These are phyloP conservation scores for Drosophila rufa DNA, from an alignment of 1,140 invertebrate species.

Conservation along the genomic window DNA sequence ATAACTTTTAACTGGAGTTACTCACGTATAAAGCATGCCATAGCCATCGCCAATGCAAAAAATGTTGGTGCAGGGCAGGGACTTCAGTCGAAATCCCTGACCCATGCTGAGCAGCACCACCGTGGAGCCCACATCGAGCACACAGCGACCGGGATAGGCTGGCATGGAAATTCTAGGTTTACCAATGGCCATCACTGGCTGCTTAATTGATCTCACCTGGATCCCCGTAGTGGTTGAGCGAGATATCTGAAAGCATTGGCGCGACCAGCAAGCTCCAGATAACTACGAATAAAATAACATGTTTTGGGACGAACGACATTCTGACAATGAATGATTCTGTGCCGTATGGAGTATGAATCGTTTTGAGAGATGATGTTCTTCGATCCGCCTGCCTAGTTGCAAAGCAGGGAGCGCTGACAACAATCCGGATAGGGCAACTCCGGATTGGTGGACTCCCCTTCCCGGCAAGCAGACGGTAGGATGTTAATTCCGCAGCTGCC, in stretches of 20 bases:
- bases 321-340: background rate
- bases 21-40: slow-evolving; percentile 49
- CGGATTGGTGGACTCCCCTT: slow-evolving; percentile 12
- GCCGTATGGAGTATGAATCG: background rate
- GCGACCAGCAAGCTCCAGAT: slow-evolving; percentile 7
- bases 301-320: slow-evolving; percentile 1
- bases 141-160: slow-evolving; percentile 58
- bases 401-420: slow-evolving; percentile 31
- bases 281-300: background rate
- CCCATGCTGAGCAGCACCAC: slow-evolving; percentile 26
- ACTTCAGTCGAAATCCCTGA: slow-evolving; percentile 13
- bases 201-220: slow-evolving; percentile 23
- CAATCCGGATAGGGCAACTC: slow-evolving; percentile 53
- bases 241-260: background rate
- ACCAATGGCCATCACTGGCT: too few relatives aligned
- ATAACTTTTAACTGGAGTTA: background rate
- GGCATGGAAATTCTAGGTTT: background rate
- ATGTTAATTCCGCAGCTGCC: slow-evolving; percentile 57
- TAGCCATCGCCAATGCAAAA: slow-evolving; percentile 56
- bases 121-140: slow-evolving; percentile 43
- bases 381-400: slow-evolving; percentile 22
- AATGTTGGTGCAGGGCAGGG: slow-evolving; percentile 39
- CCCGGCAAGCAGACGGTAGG: slow-evolving; percentile 5
- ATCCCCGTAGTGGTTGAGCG: slow-evolving; percentile 35
- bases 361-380: background rate